phyloP scores from a whole-genome alignment of 2,888 invertebrate species.

The Ophioninae sp. region DNA sequence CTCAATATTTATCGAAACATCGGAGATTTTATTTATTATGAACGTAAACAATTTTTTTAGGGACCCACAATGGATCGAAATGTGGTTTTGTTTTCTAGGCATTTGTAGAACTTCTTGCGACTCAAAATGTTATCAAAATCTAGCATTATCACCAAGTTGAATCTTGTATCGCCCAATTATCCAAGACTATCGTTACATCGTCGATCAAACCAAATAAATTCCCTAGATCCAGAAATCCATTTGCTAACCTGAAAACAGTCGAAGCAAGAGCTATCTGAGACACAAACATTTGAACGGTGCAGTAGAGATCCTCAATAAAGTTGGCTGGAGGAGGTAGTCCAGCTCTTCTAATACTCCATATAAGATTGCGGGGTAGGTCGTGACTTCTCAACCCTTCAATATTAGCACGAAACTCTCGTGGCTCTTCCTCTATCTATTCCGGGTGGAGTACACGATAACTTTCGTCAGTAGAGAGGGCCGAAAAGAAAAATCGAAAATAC shows the following conservation, averaged over 20 bases:
- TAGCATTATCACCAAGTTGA: not conserved
- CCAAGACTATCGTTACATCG: not conserved
- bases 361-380: slow-evolving; percentile 50
- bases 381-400: slow-evolving; percentile 22
- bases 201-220: not conserved
- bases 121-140: too few species aligned
- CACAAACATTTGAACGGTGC: not conserved
- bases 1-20: too few species aligned
- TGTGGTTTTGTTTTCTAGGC: too few species aligned
- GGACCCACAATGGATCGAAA: too few species aligned
- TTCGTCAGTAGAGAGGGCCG: not conserved
- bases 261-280: not conserved
- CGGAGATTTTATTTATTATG: too few species aligned
- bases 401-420: slow-evolving; percentile 2
- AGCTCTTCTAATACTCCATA: not conserved
- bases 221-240: not conserved
- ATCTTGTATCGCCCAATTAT: not conserved
- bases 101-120: too few species aligned
- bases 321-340: not conserved
- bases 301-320: slow-evolving; percentile 2
- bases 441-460: slow-evolving; percentile 19
- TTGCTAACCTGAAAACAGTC: not conserved
- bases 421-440: not conserved
- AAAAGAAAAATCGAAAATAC: slow-evolving; percentile 32
- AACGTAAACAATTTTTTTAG: too few species aligned